A percentile compares a stretch with the other conserved stretches of the same genome.
Conservation (phyloP, 2,113 vertebrate species). For the Chaetops frenatus region DNA sequence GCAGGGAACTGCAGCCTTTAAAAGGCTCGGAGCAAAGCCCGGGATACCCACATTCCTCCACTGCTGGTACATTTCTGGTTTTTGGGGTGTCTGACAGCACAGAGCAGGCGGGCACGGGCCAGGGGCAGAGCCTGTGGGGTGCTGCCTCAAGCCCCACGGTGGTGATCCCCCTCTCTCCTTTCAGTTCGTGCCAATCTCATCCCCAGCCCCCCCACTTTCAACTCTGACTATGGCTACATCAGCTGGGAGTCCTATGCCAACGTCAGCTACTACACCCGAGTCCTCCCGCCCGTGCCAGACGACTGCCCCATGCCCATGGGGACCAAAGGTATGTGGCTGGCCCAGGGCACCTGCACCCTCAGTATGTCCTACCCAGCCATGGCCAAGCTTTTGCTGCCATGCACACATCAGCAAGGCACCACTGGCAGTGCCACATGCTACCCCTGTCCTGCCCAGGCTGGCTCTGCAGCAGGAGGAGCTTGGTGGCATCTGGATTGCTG, state of each 20-base stretch:
- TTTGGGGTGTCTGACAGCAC: neutral
- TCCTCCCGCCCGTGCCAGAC: slow-evolving; percentile 85
- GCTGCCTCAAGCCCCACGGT: neutral
- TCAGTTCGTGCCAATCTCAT: slow-evolving; percentile 84
- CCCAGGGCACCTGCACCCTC: accelerated
- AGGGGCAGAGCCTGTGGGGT: neutral
- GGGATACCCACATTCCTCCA: accelerated
- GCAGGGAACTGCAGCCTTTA: neutral
- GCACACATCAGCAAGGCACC: neutral
- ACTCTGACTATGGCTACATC: slow-evolving; percentile 84
- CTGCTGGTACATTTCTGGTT: neutral
- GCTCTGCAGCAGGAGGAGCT: neutral
- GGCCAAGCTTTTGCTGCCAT: neutral
- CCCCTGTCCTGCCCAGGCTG: neutral
- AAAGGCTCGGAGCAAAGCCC: neutral
- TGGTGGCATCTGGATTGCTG: neutral
- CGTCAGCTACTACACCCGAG: slow-evolving; percentile 84
- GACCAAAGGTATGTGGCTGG: slow-evolving; percentile 75
- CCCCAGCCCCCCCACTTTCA: slow-evolving; percentile 92
- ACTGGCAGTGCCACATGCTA: neutral
- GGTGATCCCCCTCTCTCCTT: neutral
- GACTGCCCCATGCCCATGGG: slow-evolving; percentile 90
- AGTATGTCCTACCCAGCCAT: neutral
- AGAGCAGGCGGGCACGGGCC: neutral
- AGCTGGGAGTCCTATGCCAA: slow-evolving; percentile 93